These are phyloP conservation scores for Formicarius rufipectus DNA, from an alignment of 2,113 vertebrate species.

Conservation along the genomic window DNA sequence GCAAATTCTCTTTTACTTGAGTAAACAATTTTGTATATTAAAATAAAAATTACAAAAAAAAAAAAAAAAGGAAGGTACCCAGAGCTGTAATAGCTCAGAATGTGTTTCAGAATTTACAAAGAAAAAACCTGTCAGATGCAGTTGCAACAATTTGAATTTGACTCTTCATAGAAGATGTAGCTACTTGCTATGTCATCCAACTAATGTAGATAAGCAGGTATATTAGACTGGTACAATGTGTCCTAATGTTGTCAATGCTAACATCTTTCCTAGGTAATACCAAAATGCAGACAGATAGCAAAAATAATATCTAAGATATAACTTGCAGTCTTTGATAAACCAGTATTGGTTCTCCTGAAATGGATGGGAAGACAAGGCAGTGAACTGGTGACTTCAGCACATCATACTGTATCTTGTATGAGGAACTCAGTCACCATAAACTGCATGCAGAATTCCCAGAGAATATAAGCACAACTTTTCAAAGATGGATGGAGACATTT, in stretches of 20 bases:
- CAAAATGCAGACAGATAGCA: not conserved
- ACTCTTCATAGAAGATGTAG: not conserved
- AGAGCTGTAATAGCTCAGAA: not conserved
- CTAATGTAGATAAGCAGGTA: not conserved
- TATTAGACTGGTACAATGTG: not conserved
- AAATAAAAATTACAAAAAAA: too few species aligned
- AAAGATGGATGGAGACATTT: not conserved
- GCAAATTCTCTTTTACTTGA: not conserved
- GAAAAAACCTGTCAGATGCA: not conserved
- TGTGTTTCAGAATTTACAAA: not conserved
- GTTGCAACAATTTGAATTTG: not conserved
- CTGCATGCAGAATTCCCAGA: not conserved
- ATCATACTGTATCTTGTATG: fast-evolving
- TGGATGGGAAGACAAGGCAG: not conserved
- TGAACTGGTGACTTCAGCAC: not conserved
- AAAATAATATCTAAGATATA: not conserved
- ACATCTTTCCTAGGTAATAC: not conserved
- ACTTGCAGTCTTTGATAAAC: not conserved
- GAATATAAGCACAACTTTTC: not conserved
- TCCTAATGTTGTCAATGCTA: not conserved
- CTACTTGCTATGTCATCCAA: not conserved
- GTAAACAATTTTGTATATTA: not conserved
- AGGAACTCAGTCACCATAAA: not conserved
- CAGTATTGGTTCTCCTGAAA: not conserved
- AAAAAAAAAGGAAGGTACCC: not conserved